phyloP scores from a whole-genome alignment of 2,888 invertebrate genomes.

The Poecilus cupreus region DNA sequence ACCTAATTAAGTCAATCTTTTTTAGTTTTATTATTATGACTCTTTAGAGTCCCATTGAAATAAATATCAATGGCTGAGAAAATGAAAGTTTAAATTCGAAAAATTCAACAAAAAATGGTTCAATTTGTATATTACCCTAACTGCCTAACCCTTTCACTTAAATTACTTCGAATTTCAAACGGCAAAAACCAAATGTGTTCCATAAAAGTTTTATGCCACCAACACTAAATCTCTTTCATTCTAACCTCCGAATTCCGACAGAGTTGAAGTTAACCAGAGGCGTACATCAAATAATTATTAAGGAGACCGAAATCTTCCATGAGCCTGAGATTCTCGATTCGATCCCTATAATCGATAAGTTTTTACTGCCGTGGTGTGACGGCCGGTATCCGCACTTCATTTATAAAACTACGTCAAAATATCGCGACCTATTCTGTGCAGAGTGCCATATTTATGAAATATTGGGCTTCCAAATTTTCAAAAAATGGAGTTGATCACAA shows the following conservation, averaged over 20 bases:
- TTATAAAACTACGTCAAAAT: no score
- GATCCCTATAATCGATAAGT: no score
- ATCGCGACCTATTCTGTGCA: no score
- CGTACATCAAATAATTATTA: not conserved
- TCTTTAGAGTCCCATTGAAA: not conserved
- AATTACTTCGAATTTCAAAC: slow-evolving; percentile 17
- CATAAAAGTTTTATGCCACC: slow-evolving; percentile 5
- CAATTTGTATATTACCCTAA: slow-evolving; percentile 10
- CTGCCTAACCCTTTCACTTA: slow-evolving; percentile 9
- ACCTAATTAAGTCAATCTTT: no score
- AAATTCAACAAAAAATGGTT: not conserved
- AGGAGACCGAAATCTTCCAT: no score
- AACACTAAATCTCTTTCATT: not conserved
- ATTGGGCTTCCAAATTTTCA: no score
- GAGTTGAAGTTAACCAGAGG: not conserved
- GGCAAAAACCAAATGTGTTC: slow-evolving; percentile 35
- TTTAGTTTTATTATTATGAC: not conserved
- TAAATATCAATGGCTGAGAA: not conserved
- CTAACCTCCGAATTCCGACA: not conserved
- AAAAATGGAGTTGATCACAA: no score
- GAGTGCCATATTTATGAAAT: no score
- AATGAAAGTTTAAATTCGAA: slow-evolving; percentile 12
- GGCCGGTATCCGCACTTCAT: no score
- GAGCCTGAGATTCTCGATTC: no score
- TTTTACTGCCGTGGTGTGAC: no score